phyloP scores from a whole-genome alignment of 2,113 vertebrate genomes.

The Ophiodon elongatus region DNA sequence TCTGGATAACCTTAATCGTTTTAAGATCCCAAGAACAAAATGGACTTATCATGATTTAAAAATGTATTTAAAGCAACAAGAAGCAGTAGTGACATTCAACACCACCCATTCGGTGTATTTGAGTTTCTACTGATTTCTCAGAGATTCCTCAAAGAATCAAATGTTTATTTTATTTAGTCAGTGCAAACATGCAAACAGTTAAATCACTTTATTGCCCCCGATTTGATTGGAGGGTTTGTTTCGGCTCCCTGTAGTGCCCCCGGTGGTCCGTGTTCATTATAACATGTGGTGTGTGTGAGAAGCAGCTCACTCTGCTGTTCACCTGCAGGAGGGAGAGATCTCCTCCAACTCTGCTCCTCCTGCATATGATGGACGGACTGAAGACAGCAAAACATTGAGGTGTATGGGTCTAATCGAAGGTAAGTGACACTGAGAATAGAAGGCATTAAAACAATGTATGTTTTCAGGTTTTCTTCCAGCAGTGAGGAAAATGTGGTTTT shows the following conservation, averaged over 20 bases:
- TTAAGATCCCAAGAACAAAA: background rate
- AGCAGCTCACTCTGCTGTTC: conserved; percentile 26
- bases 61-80: background rate
- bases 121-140: background rate
- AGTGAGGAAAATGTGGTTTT: background rate
- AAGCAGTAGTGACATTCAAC: no score
- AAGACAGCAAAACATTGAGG: background rate
- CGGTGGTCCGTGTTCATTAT: background rate
- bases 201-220: background rate
- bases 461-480: background rate
- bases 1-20: background rate
- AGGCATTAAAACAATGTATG: background rate
- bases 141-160: background rate
- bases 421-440: background rate
- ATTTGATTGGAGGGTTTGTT: conserved; percentile 25
- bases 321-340: conserved; percentile 40
- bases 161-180: background rate
- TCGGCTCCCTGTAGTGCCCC: conserved; percentile 23
- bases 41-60: background rate
- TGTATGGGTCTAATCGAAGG: conserved; percentile 35
- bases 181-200: background rate
- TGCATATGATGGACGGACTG: conserved; percentile 19
- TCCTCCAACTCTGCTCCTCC: conserved; percentile 18
- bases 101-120: background rate
- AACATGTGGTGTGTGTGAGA: conserved; percentile 1